Conservation (phyloP, 2,888 invertebrate species). For the Protonemura montana region DNA sequence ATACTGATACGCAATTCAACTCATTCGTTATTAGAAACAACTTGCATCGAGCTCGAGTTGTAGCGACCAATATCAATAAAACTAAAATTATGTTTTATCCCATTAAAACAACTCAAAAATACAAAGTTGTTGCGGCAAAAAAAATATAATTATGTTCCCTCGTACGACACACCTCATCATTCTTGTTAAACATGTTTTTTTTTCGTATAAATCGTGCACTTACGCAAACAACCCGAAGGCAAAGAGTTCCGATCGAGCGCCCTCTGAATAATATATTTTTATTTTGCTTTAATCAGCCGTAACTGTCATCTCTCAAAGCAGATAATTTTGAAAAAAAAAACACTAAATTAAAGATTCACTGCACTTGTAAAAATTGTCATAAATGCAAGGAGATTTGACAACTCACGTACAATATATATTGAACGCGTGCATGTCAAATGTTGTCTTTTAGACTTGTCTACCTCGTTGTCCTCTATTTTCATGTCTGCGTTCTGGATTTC, state of each 20-base stretch:
- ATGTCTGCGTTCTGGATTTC: background rate
- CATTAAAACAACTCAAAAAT: background rate
- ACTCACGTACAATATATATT: background rate
- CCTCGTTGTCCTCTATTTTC: conserved; percentile 7
- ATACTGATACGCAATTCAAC: background rate
- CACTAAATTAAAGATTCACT: background rate
- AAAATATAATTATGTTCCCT: background rate
- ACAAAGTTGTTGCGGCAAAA: background rate
- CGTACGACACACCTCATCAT: background rate
- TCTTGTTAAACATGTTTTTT: background rate
- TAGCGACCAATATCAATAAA: background rate
- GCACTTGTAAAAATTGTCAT: background rate
- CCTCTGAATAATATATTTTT: background rate
- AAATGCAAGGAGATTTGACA: conserved; percentile 4
- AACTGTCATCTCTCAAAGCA: background rate
- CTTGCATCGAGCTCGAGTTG: background rate
- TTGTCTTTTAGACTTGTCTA: background rate
- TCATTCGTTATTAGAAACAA: background rate
- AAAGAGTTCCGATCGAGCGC: background rate
- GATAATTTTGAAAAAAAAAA: background rate
- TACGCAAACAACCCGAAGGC: background rate
- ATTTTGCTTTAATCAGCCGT: background rate
- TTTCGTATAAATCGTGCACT: background rate
- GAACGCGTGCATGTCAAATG: background rate
- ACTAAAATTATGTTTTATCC: background rate